A percentile compares a stretch with the other conserved stretches of the same genome.
These are phyloP conservation scores for Xestoiulus laeticollis DNA, from an alignment of 2,888 invertebrate species.

Conservation along the genomic window DNA sequence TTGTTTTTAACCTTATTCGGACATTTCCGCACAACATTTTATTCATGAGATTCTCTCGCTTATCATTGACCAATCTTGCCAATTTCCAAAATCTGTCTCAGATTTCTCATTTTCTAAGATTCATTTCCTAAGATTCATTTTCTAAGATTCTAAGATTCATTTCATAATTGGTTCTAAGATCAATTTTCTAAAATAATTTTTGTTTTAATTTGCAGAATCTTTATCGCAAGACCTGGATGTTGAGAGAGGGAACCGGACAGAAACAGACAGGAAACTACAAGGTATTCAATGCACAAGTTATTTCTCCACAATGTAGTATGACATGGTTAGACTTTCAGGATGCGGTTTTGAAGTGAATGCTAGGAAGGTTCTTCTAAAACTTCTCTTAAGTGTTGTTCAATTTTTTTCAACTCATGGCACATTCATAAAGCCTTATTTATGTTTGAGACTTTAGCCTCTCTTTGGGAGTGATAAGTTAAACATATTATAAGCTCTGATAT, in stretches of 20 bases:
- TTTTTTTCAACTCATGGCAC: no score
- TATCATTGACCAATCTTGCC: background rate
- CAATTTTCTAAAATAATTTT: constrained; percentile 44
- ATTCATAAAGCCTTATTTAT: no score
- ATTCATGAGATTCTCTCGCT: background rate
- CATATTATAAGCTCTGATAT: no score
- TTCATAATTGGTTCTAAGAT: background rate
- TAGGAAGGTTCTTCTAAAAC: no score
- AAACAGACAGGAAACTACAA: constrained; percentile 58
- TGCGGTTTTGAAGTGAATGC: no score
- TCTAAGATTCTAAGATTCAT: background rate
- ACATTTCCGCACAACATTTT: background rate
- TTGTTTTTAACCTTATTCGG: no score
- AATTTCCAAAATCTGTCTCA: background rate
- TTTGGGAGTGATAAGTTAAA: no score
- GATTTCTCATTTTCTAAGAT: background rate
- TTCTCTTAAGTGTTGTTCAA: no score
- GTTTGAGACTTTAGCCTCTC: no score
- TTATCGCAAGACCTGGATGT: constrained; percentile 58
- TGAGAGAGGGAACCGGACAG: constrained; percentile 58
- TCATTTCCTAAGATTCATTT: background rate
- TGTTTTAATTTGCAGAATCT: constrained; percentile 56
- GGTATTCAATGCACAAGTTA: constrained; percentile 51
- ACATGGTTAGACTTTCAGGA: no score
- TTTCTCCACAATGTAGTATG: background rate